Evolutionary conservation across 2,113 vertebrate genomes (phyloP).

Genomic region (Myanophis thanlyinensis): DNA sequence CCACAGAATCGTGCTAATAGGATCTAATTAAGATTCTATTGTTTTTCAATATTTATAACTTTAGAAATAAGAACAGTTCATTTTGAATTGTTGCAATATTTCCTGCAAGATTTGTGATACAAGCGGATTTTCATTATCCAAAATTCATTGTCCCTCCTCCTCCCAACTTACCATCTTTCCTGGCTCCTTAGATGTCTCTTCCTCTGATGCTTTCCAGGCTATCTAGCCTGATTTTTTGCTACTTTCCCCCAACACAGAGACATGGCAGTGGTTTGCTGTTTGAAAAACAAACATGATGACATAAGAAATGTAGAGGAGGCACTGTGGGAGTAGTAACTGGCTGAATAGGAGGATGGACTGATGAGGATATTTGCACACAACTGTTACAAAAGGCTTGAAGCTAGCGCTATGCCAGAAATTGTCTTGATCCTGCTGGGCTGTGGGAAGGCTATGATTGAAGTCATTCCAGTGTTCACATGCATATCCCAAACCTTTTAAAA

Average conservation of each 20-base stretch:
- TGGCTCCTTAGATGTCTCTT: background rate
- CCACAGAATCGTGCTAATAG: background rate
- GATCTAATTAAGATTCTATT: constrained; percentile 42
- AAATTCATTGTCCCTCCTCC: background rate
- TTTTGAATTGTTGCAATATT: background rate
- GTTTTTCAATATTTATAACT: constrained; percentile 26
- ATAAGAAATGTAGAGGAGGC: background rate
- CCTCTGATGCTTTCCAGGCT: background rate
- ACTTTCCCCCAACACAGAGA: background rate
- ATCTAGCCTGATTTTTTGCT: background rate
- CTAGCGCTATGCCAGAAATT: background rate
- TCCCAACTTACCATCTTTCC: background rate
- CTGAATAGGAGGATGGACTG: background rate
- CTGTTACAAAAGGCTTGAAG: background rate
- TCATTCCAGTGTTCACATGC: background rate
- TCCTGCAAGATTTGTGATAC: background rate
- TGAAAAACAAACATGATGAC: background rate
- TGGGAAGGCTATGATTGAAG: background rate
- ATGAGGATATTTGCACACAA: background rate
- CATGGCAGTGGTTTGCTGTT: background rate
- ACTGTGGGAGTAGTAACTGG: background rate
- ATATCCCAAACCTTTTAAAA: background rate
- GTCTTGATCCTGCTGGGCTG: background rate
- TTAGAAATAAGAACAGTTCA: constrained; percentile 18
- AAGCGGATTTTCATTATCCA: background rate